These are phyloP conservation scores for Merodon equestris DNA, from an alignment of 2,888 invertebrate genomes.

Conservation along the genomic window DNA sequence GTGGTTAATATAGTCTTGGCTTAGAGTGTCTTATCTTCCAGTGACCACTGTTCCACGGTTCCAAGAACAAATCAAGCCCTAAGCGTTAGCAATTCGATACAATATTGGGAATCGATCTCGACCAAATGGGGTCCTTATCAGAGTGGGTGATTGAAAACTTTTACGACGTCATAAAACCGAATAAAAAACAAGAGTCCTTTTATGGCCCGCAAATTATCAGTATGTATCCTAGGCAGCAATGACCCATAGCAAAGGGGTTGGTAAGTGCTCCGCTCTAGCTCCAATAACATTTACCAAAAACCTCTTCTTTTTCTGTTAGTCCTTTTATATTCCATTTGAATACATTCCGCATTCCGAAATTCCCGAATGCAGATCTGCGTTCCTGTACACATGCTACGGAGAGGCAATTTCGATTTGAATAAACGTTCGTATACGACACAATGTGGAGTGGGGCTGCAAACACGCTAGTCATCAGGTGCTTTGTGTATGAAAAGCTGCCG, in stretches of 20 bases:
- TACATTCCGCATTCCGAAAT: background rate
- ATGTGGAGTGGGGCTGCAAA: conserved; percentile 24
- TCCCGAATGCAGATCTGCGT: background rate
- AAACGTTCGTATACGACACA: no score
- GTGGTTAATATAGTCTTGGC: background rate
- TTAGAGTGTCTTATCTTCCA: no score
- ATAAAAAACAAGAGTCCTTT: background rate
- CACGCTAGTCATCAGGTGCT: conserved; percentile 36
- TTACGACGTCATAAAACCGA: conserved; percentile 4
- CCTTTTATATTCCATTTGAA: conserved; percentile 27
- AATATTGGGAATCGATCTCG: conserved; percentile 2
- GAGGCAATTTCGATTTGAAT: conserved; percentile 64
- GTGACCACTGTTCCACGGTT: no score
- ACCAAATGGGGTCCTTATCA: conserved; percentile 5
- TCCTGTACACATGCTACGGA: conserved; percentile 3
- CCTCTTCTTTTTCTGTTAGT: conserved; percentile 35
- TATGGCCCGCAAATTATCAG: no score
- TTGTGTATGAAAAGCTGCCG: background rate
- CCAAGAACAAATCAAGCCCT: no score
- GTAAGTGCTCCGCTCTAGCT: background rate
- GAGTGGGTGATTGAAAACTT: background rate
- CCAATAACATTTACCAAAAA: conserved; percentile 13
- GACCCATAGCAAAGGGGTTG: background rate
- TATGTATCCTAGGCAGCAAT: background rate
- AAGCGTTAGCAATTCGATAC: conserved; percentile 31